These are phyloP conservation scores for Aethina tumida DNA, from an alignment of 1,140 invertebrate genomes.

Conservation along the genomic window DNA sequence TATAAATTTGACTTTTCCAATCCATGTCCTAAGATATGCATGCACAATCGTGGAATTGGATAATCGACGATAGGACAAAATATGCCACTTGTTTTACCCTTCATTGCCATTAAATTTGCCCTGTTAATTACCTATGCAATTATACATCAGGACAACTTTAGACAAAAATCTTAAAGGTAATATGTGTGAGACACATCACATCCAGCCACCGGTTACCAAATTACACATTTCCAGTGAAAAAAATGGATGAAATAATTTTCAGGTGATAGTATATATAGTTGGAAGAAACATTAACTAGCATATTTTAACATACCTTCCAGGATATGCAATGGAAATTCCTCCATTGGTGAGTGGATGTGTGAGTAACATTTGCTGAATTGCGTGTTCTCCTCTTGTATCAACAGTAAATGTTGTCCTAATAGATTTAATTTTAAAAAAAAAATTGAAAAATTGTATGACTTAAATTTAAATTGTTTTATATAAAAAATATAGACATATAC, in stretches of 20 bases:
- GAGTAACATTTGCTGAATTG: conserved; percentile 43
- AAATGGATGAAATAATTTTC: neutral
- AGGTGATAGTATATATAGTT: neutral
- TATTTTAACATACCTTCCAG: conserved; percentile 16
- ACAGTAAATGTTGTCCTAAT: conserved; percentile 48
- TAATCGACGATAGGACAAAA: too few relatives aligned
- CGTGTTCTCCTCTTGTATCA: conserved; percentile 41
- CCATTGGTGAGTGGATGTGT: conserved; percentile 37
- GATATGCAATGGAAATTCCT: conserved; percentile 21
- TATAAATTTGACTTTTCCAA: too few relatives aligned
- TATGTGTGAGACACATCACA: too few relatives aligned
- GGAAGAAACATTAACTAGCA: conserved; percentile 1
- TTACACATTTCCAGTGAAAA: neutral
- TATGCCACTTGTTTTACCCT: too few relatives aligned
- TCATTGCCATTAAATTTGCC: too few relatives aligned
- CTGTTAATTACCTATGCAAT: too few relatives aligned
- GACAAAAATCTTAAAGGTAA: too few relatives aligned
- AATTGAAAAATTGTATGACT: conserved; percentile 1
- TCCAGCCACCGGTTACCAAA: too few relatives aligned
- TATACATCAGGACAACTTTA: too few relatives aligned
- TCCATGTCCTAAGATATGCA: too few relatives aligned
- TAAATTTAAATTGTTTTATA: conserved; percentile 1
- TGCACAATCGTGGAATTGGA: too few relatives aligned
- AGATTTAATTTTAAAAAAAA: conserved; percentile 8
- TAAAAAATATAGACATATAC: conserved; percentile 14